These are phyloP conservation scores for Lytechinus variegatus DNA, from an alignment of 35 echinoderm and acorn worm species.

Conservation along the genomic window DNA sequence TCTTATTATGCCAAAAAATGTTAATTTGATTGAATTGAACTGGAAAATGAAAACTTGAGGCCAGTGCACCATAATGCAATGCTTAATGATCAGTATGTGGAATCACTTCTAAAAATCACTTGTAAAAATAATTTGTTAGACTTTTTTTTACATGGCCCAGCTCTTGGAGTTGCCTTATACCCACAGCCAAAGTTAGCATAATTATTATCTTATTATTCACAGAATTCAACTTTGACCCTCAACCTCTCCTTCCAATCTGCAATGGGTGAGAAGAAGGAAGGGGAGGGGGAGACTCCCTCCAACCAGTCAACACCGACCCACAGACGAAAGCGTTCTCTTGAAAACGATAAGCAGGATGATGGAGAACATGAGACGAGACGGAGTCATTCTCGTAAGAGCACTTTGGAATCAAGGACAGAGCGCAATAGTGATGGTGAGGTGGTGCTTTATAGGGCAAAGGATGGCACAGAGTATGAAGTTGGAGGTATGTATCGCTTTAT, in stretches of 20 bases:
- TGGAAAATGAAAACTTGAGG: no score
- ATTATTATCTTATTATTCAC: no score
- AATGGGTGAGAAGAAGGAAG: constrained; percentile 82
- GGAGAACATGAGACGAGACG: not conserved
- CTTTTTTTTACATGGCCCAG: no score
- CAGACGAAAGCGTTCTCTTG: constrained; percentile 68
- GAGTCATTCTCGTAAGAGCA: constrained; percentile 22
- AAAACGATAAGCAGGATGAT: constrained; percentile 42
- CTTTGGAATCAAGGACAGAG: constrained; percentile 43
- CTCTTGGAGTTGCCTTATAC: no score
- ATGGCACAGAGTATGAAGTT: constrained; percentile 68
- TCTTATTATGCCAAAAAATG: no score
- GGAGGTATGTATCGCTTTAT: constrained; percentile 54
- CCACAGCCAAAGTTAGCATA: no score
- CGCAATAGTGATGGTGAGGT: constrained; percentile 70
- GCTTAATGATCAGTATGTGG: no score
- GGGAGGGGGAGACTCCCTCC: constrained; percentile 46
- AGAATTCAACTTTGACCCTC: no score
- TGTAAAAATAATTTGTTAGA: no score
- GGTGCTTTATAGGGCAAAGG: constrained; percentile 59
- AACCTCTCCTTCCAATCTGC: not conserved
- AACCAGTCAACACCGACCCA: constrained; percentile 28
- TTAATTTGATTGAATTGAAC: no score
- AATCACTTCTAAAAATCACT: no score
- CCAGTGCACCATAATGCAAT: no score